Conservation (phyloP, 2,113 vertebrate genomes). For the Mus spicilegus region DNA sequence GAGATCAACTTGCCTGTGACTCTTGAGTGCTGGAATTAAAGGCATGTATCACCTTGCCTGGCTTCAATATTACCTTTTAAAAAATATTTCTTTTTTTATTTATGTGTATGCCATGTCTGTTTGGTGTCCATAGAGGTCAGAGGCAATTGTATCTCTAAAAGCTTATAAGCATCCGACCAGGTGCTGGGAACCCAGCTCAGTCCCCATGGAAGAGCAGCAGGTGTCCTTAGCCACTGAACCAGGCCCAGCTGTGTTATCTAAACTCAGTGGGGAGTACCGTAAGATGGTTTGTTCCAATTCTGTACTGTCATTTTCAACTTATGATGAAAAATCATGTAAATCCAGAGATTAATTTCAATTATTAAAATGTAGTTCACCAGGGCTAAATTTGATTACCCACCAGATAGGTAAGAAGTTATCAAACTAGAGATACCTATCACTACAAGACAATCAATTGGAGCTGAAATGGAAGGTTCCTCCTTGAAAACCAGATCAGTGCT, state of each 20-base stretch:
- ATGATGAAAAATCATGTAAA: background rate
- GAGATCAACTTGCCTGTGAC: background rate
- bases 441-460: background rate
- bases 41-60: no score
- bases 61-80: background rate
- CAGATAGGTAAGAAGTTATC: background rate
- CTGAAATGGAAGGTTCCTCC: background rate
- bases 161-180: background rate
- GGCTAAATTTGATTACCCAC: background rate
- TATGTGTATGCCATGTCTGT: background rate
- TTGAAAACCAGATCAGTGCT: background rate
- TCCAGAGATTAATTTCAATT: background rate
- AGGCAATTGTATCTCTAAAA: background rate
- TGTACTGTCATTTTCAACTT: background rate
- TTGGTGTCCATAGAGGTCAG: background rate
- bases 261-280: background rate
- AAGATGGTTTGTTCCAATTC: conserved; percentile 39
- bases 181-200: background rate
- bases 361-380: background rate
- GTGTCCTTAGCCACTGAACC: background rate
- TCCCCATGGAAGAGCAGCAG: background rate
- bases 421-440: no score
- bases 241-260: background rate
- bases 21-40: background rate
- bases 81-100: background rate